Conservation (phyloP, 2,888 invertebrate genomes). For the Neocrepidodera transversa region DNA sequence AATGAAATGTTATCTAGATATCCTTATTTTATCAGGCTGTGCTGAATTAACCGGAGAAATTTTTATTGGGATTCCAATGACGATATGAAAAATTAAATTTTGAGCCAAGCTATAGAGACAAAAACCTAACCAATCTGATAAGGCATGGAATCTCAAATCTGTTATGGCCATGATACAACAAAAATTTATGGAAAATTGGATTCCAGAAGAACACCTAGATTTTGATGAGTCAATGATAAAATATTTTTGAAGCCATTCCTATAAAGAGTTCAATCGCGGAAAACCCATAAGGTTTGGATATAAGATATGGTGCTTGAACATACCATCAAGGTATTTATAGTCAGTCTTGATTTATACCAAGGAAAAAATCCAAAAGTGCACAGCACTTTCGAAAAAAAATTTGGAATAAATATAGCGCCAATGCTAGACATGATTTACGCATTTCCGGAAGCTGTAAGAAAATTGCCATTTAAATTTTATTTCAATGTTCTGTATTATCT, state of each 20-base stretch:
- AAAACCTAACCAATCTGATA: constrained; percentile 20
- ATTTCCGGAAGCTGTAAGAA: constrained; percentile 17
- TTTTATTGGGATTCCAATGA: too few relatives aligned
- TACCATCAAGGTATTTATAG: constrained; percentile 46
- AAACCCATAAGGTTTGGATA: constrained; percentile 52
- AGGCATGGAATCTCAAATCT: constrained; percentile 36
- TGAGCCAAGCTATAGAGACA: too few relatives aligned
- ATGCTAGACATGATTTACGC: constrained; percentile 32
- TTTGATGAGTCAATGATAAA: constrained; percentile 43
- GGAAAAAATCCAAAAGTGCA: constrained; percentile 37
- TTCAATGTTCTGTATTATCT: background rate
- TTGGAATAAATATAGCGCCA: constrained; percentile 31
- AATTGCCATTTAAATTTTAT: constrained; percentile 27
- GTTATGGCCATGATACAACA: constrained; percentile 33
- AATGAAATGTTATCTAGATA: too few relatives aligned
- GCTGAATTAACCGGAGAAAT: too few relatives aligned
- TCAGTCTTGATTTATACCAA: constrained; percentile 51
- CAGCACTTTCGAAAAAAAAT: constrained; percentile 2
- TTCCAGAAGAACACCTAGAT: constrained; percentile 30
- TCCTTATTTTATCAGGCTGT: background rate
- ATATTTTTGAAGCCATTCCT: constrained; percentile 44
- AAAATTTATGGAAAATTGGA: constrained; percentile 34
- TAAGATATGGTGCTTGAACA: constrained; percentile 50
- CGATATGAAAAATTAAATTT: too few relatives aligned
- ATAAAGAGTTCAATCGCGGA: constrained; percentile 49